Conservation (phyloP, 2,113 vertebrate genomes). For the Gracilinanus agilis region DNA sequence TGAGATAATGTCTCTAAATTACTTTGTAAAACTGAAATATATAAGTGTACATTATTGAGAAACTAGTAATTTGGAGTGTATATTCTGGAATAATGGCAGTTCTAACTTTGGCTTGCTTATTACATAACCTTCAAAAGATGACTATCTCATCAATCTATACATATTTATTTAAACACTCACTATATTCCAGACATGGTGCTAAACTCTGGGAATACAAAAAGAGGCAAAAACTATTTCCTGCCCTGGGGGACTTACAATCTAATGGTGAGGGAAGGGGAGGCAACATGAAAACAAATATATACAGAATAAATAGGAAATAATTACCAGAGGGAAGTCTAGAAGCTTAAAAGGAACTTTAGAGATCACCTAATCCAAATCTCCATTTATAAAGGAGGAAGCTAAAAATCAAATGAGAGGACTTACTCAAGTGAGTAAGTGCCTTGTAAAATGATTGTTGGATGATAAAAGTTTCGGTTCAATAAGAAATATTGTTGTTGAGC, state of each 20-base stretch:
- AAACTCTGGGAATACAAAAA: not conserved
- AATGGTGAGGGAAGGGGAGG: not conserved
- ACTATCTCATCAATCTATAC: not conserved
- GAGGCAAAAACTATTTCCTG: not conserved
- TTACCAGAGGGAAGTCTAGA: not conserved
- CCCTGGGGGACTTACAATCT: not conserved
- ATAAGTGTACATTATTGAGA: no score
- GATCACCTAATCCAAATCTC: not conserved
- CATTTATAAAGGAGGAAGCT: not conserved
- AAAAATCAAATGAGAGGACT: not conserved
- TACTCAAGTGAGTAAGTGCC: not conserved
- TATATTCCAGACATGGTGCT: not conserved
- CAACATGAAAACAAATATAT: no score
- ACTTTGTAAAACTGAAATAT: no score
- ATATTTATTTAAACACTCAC: not conserved
- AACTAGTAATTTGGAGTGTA: no score
- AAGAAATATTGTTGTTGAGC: not conserved
- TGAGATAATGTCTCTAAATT: not conserved
- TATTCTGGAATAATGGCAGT: not conserved
- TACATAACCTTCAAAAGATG: not conserved
- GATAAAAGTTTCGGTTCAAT: not conserved
- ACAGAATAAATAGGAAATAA: not conserved
- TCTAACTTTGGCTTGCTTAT: not conserved
- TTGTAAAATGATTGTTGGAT: no score
- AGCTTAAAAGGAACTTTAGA: not conserved